Percentiles rank a stretch among this genome's conserved stretches.
These are phyloP conservation scores for Cerastis rubricosa DNA, from an alignment of 2,888 invertebrate species.

Conservation along the genomic window DNA sequence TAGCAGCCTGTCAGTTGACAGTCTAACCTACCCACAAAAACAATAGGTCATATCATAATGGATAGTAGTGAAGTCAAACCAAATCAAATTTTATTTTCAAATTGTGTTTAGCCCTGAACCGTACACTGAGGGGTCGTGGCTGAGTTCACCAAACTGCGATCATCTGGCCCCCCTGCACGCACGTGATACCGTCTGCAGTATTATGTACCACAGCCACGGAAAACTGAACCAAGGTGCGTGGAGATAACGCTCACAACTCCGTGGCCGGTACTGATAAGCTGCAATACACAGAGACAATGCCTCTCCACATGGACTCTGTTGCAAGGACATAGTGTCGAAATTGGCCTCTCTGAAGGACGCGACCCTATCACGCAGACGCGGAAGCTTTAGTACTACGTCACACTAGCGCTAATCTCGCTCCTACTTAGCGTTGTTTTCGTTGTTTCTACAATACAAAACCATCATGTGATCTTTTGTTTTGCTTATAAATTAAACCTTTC, in stretches of 20 bases:
- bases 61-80: slow-evolving; percentile 16
- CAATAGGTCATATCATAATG: neutral
- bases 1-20: neutral
- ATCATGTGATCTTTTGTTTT: slow-evolving; percentile 62
- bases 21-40: slow-evolving; percentile 9
- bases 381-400: slow-evolving; percentile 83
- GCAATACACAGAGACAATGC: slow-evolving; percentile 76
- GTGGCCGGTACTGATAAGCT: slow-evolving; percentile 71
- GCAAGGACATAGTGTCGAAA: slow-evolving; percentile 80
- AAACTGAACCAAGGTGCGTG: slow-evolving; percentile 48
- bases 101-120: slow-evolving; percentile 70
- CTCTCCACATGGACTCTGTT: slow-evolving; percentile 79
- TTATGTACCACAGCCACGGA: slow-evolving; percentile 57
- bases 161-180: slow-evolving; percentile 83
- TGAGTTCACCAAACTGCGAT: slow-evolving; percentile 86
- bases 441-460: slow-evolving; percentile 56
- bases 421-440: slow-evolving; percentile 77
- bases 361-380: slow-evolving; percentile 87
- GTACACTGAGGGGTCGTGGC: slow-evolving; percentile 77
- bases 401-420: slow-evolving; percentile 86
- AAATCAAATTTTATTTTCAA: slow-evolving; percentile 48
- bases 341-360: slow-evolving; percentile 77
- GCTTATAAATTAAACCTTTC: slow-evolving; percentile 44
- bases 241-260: slow-evolving; percentile 68
- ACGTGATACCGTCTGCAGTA: slow-evolving; percentile 83